These are phyloP conservation scores for Microcebus lehilahytsara DNA, from an alignment of 2,113 vertebrate species.

Conservation along the genomic window DNA sequence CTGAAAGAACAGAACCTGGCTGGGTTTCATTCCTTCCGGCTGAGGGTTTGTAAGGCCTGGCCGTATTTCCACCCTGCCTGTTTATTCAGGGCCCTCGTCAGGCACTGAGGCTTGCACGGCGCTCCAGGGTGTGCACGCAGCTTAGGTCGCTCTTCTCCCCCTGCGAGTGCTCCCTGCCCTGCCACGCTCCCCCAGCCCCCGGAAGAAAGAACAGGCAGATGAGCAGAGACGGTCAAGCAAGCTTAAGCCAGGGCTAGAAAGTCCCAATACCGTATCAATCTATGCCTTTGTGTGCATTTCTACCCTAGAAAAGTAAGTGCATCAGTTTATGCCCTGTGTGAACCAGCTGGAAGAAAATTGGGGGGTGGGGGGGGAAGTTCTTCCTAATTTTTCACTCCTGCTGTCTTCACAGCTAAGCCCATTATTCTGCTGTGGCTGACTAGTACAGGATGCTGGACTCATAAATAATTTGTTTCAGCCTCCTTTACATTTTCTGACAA, in stretches of 20 bases:
- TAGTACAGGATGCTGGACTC: neutral
- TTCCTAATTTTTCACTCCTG: slow-evolving; percentile 46
- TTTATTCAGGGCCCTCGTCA: neutral
- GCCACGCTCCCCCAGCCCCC: too few species aligned
- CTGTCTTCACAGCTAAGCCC: neutral
- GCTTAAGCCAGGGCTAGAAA: neutral
- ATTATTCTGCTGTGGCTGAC: slow-evolving; percentile 25
- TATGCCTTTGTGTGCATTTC: neutral
- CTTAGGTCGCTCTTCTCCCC: neutral
- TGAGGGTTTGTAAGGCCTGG: neutral
- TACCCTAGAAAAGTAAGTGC: neutral
- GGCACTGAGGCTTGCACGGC: neutral
- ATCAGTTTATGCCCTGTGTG: neutral
- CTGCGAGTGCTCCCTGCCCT: neutral
- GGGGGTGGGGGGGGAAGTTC: neutral
- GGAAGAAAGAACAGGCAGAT: neutral
- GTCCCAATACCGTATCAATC: neutral
- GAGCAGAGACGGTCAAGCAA: neutral
- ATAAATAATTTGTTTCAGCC: slow-evolving; percentile 61
- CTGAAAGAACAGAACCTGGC: neutral
- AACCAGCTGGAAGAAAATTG: neutral
- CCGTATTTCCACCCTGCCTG: neutral
- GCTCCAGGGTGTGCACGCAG: too few species aligned
- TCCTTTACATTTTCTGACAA: slow-evolving; percentile 61
- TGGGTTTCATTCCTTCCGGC: neutral